These are phyloP conservation scores for Lepidocolaptes lacrymiger DNA, from an alignment of 2,797 vertebrate species.

Conservation along the genomic window DNA sequence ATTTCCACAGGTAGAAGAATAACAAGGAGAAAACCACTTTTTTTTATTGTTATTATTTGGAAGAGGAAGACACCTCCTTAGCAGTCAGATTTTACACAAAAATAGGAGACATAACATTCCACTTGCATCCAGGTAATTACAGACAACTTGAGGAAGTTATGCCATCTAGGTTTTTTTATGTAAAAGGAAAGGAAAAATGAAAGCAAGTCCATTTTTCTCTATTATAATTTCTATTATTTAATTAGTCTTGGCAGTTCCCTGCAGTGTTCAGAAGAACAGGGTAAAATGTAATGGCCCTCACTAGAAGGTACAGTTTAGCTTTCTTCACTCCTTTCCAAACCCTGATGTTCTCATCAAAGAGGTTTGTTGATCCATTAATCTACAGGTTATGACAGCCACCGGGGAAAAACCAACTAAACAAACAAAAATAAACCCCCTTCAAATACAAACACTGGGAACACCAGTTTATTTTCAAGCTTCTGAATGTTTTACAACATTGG, in stretches of 20 bases:
- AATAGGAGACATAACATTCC: neutral
- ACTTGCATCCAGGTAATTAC: neutral
- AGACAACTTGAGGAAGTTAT: neutral
- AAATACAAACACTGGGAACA: neutral
- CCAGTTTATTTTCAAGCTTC: constrained; percentile 10
- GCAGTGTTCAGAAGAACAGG: neutral
- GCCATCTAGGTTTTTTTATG: neutral
- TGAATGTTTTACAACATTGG: neutral
- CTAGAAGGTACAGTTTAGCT: neutral
- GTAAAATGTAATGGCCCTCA: neutral
- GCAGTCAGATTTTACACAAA: neutral
- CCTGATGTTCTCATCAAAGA: neutral
- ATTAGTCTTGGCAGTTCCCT: neutral
- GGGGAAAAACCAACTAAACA: fast-evolving
- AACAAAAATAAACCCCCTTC: neutral
- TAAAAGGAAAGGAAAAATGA: neutral
- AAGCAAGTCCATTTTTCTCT: neutral
- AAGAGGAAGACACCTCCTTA: neutral
- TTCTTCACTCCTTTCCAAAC: neutral
- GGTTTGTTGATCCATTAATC: neutral
- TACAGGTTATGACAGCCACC: neutral
- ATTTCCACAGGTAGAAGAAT: neutral
- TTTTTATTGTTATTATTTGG: neutral
- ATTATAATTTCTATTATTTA: neutral
- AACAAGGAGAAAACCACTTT: fast-evolving